Evolutionary conservation across 2,113 vertebrate genomes (phyloP).

Genomic region (Mesembrinibis cayennensis): DNA sequence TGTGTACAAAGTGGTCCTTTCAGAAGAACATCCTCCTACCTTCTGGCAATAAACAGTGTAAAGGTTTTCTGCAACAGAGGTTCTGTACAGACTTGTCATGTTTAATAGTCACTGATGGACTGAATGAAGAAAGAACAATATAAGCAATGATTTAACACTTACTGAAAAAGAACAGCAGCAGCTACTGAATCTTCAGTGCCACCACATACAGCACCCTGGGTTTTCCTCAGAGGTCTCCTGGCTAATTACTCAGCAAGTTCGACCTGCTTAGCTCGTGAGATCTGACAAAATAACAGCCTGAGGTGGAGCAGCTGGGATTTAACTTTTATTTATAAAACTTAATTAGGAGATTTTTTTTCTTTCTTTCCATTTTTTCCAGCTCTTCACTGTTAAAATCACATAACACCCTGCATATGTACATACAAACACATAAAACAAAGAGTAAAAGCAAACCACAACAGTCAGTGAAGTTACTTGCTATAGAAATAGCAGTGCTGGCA

Average conservation of each 20-base stretch:
- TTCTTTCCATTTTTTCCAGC: neutral
- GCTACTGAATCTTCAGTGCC: neutral
- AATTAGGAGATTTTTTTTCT: conserved; percentile 10
- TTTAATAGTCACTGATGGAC: neutral
- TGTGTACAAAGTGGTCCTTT: neutral
- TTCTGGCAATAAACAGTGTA: neutral
- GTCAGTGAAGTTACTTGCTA: conserved; percentile 19
- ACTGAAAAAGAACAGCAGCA: neutral
- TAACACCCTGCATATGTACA: neutral
- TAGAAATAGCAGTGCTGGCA: conserved; percentile 48
- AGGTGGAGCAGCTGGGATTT: conserved; percentile 39
- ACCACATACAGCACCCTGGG: neutral
- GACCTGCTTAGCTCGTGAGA: neutral
- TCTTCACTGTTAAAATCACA: neutral
- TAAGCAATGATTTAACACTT: neutral
- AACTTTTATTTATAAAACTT: conserved; percentile 44
- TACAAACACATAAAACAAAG: conserved; percentile 25
- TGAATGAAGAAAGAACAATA: neutral
- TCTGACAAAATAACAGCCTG: conserved; percentile 39
- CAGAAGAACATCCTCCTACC: neutral
- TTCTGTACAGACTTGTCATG: neutral
- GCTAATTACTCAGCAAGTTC: conserved; percentile 28
- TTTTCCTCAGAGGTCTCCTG: conserved; percentile 8
- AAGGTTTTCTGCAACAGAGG: neutral
- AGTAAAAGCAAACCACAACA: conserved; percentile 27